Evolutionary conservation across 2,113 vertebrate genomes (phyloP), one percentile per base, ranked within the genome.

Genomic region (Himantopus leucocephalus): DNA sequence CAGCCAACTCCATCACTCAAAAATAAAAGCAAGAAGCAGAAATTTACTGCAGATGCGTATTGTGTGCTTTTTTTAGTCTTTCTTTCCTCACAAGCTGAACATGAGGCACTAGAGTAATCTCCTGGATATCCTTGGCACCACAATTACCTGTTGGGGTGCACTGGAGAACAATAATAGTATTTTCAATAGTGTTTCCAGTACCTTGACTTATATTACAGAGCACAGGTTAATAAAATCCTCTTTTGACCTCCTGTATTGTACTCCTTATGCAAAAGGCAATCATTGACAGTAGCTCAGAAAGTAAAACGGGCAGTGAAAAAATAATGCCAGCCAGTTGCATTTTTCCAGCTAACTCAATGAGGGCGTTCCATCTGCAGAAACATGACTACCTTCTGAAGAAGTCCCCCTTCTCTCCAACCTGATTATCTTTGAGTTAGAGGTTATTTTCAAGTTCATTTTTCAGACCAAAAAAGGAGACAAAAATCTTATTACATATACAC

Each of bases 1-100:
- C 22, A 2, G 0, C 6, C 39, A 8, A 41, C 9, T 5, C 2
- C 26, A 4, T 2, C 0, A 15, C 5, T 26, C 14, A 66, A 9
- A 21, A 3, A n/a, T 45, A 19, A 4, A 21, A 41, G 20, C 10
- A 29, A 30, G 4, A 11, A 27, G 48, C 67, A 60, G 43, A 50
- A 37, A 8, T 11, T 18, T 2, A 29, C 53, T 45, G 37, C 23
- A n/a, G 26, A 18, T 26, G 20, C 20, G 21, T 2, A 12, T 13
- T 0, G 34, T 11, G 45, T 50, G 47, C 17, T 39, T 11, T 27
- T 60, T 6, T 45, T 1, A 15, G 21, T 4, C 21, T 12, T 4
- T 14, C 37, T 9, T 23, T 34, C 39, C 5, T 10, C 2, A 1
- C 35, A 64, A 15, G 43, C 14, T 4, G 48, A 66, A 34, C 58